These are phyloP conservation scores for Entomyzon cyanotis DNA, from an alignment of 2,113 vertebrate species.

Conservation along the genomic window DNA sequence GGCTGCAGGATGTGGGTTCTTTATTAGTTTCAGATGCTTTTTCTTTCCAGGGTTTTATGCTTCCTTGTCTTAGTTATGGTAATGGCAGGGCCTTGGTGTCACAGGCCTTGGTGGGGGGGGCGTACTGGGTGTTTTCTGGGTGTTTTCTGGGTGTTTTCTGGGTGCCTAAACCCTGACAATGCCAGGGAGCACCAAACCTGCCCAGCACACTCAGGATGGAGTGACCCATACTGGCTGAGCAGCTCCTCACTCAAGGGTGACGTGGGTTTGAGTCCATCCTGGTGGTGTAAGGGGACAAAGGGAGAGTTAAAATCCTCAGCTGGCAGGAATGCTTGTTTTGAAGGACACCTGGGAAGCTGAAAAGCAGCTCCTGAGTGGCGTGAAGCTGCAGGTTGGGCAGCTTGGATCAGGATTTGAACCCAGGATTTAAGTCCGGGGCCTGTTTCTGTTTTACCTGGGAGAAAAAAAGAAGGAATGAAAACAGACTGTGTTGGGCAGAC, in stretches of 20 bases:
- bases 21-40: conserved; percentile 6
- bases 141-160: neutral
- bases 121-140: neutral
- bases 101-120: neutral
- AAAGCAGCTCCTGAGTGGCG: neutral
- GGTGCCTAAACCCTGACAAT: neutral
- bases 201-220: neutral
- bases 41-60: neutral
- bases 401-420: neutral
- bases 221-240: neutral
- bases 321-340: neutral
- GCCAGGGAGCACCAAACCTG: neutral
- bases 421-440: neutral
- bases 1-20: neutral
- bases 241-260: neutral
- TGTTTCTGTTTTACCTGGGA: neutral
- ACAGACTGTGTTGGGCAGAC: neutral
- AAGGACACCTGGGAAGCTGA: neutral
- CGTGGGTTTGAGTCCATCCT: neutral
- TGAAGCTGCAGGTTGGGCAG: neutral
- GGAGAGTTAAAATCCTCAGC: neutral
- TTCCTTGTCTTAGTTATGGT: neutral
- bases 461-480: neutral
- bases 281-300: neutral
- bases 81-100: neutral